Evolutionary conservation across 2,888 invertebrate genomes (phyloP), one percentile per base, ranked within the genome.

Genomic region (Lasioglossum lativentre): DNA sequence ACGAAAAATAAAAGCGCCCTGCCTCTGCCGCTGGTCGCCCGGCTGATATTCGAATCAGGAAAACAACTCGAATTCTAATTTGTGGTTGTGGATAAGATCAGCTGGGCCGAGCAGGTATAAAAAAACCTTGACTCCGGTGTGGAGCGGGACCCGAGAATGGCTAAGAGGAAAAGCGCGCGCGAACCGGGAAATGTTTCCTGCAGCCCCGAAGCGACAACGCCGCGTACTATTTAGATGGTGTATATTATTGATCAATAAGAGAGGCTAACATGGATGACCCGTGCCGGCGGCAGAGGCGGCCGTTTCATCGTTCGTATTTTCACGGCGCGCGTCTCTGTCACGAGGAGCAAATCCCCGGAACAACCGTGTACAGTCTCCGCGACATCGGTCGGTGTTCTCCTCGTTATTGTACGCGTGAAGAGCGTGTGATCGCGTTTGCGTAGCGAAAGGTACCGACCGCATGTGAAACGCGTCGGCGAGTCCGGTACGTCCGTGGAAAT

Each of bases 231-330:
- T n/a, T n/a, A 92, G 91, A 89, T 90, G 86, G 86, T 68, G 68
- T 93, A 91, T 94, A 93, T 94, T 94, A 94, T 94, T 94, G 94
- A 94, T 94, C 94, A 94, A 93, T 93, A 92, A 93, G 92, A 91
- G 92, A 78, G 86, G 91, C 92, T 92, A 90, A 93, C 92, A 93
- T 93, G 94, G 93, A 91, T 92, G 93, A 93, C 90, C 93, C 92
- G 93, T 94, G 94, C 93, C 93, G 94, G 93, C 93, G 94, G 93
- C 92, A 91, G 93, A 93, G 93, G 93, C 94, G 89, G 89, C 89
- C 94, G 94, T 94, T 93, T 93, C 93, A 93, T 92, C 91, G 92
- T 92, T 90, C 88, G 93, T 91, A 92, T 93, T 94, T 93, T 92
- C 88, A 91, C 92, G 90, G 88, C 86, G 89, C 90, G 90, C 85